phyloP scores from a whole-genome alignment of 2,113 vertebrate genomes.

The Amazona vittata region DNA sequence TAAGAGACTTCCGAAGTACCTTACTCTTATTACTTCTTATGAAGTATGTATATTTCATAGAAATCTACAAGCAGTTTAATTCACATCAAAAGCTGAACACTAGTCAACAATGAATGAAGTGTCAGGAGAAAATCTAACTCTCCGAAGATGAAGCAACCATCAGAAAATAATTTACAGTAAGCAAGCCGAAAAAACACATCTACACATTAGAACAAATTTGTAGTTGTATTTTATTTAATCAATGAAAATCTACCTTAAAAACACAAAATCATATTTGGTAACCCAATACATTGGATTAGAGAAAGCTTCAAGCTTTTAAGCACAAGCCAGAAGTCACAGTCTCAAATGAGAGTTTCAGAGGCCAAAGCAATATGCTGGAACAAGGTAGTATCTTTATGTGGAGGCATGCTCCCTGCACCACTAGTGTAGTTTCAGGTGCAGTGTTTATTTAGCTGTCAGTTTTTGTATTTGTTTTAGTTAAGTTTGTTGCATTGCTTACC shows the following conservation, averaged over 20 bases:
- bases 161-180: neutral
- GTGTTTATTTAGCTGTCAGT: slow-evolving; percentile 15
- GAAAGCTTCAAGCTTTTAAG: slow-evolving; percentile 70
- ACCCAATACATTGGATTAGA: slow-evolving; percentile 64
- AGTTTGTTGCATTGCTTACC: slow-evolving; percentile 49
- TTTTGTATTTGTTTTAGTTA: slow-evolving; percentile 16
- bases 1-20: neutral
- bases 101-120: neutral
- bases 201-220: slow-evolving; percentile 52
- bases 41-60: neutral
- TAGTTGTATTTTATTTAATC: slow-evolving; percentile 75
- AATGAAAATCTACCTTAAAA: slow-evolving; percentile 76
- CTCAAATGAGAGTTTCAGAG: slow-evolving; percentile 52
- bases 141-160: neutral
- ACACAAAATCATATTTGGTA: slow-evolving; percentile 64
- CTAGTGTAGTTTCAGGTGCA: neutral
- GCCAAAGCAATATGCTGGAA: slow-evolving; percentile 57
- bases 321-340: slow-evolving; percentile 71
- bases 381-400: slow-evolving; percentile 29
- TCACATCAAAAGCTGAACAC: neutral
- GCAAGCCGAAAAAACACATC: slow-evolving; percentile 28
- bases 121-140: neutral
- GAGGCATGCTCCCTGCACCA: slow-evolving; percentile 46
- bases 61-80: neutral
- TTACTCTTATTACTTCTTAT: neutral